A percentile compares a stretch with the other conserved stretches of the same genome.
These are phyloP conservation scores for Punctoribates punctum DNA, from an alignment of 2,888 invertebrate species.

Conservation along the genomic window DNA sequence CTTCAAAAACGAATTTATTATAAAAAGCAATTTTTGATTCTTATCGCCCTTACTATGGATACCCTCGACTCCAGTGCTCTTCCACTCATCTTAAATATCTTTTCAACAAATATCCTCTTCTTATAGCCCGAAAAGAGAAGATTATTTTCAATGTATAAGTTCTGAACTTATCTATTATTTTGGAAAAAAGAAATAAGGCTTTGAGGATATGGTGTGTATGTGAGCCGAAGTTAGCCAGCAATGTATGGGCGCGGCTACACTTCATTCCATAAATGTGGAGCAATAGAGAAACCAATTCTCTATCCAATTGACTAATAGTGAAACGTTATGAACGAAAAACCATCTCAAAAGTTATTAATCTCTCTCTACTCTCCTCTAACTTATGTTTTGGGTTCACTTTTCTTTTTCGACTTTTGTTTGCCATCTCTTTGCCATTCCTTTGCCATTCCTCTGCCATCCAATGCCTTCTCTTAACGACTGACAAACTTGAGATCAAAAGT, in stretches of 20 bases:
- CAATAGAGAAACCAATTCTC: background rate
- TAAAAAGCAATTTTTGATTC: conserved; percentile 10
- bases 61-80: background rate
- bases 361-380: background rate
- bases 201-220: background rate
- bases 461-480: background rate
- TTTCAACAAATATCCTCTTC: conserved; percentile 19
- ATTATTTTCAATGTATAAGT: conserved; percentile 5
- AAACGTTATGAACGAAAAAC: background rate
- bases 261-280: background rate
- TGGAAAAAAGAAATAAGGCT: background rate
- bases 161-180: conserved; percentile 2
- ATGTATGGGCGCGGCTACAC: conserved; percentile 32
- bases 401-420: background rate
- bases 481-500: background rate
- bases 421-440: background rate
- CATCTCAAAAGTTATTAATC: conserved; percentile 31
- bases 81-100: conserved; percentile 29
- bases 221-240: background rate
- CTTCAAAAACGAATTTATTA: background rate
- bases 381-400: background rate
- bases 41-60: background rate
- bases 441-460: background rate
- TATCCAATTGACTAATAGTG: background rate
- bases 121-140: conserved; percentile 1